Evolutionary conservation across 2,888 invertebrate genomes (phyloP).

Genomic region (Microchrysa polita): DNA sequence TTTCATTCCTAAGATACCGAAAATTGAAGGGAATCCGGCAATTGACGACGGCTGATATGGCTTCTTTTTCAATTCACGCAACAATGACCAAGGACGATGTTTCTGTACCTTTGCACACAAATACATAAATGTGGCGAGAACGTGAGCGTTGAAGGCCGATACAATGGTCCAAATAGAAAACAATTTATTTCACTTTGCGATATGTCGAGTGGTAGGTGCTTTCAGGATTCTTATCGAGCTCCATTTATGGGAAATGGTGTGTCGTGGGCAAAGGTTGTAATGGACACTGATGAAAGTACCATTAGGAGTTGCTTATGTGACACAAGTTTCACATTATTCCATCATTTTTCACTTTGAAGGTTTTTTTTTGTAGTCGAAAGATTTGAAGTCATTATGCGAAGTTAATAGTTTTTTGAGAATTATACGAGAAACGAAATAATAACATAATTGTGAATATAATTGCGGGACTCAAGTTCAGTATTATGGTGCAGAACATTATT

Average conservation of each 20-base stretch:
- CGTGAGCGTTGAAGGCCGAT: neutral
- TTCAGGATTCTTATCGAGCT: constrained; percentile 25
- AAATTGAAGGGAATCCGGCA: neutral
- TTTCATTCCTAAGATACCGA: constrained; percentile 31
- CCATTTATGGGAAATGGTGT: constrained; percentile 21
- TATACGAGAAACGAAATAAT: too few species aligned
- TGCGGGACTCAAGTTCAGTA: too few species aligned
- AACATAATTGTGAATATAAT: too few species aligned
- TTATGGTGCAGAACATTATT: too few species aligned
- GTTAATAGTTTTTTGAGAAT: too few species aligned
- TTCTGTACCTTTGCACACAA: neutral
- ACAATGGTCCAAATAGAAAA: constrained; percentile 2
- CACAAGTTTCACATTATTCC: constrained; percentile 45
- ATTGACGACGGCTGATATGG: neutral
- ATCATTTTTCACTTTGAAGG: constrained; percentile 36
- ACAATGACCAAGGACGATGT: neutral
- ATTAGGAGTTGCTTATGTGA: neutral
- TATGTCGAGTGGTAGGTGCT: constrained; percentile 18
- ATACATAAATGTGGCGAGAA: neutral
- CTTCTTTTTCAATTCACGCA: constrained; percentile 1
- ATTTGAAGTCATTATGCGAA: too few species aligned
- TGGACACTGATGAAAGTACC: neutral
- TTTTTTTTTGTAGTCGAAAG: neutral
- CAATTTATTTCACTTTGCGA: constrained; percentile 46
- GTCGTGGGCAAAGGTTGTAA: neutral